Evolutionary conservation across 37 sponge, comb jelly and placozoan genomes (phyloP).

Genomic region (Diacarnus erythraeanus): DNA sequence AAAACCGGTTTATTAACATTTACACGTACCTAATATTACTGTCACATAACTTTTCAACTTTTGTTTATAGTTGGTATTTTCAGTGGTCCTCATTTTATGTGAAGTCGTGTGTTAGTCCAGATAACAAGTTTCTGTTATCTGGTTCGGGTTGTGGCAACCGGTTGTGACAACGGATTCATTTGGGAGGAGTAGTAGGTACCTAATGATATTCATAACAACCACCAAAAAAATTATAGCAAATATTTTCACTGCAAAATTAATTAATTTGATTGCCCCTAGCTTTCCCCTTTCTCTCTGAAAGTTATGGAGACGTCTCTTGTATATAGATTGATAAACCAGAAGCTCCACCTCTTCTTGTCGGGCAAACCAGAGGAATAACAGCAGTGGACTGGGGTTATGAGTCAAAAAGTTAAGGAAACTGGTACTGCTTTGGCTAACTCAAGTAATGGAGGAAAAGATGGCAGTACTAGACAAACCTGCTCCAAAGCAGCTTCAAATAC

Average conservation of each 20-base stretch:
- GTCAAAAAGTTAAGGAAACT: slow-evolving; percentile 2
- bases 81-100: slow-evolving; percentile 74
- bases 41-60: background rate
- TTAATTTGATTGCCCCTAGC: too few species aligned
- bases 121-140: slow-evolving; percentile 62
- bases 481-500: slow-evolving; percentile 51
- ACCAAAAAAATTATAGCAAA: background rate
- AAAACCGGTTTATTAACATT: slow-evolving; percentile 21
- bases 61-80: slow-evolving; percentile 14
- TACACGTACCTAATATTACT: background rate
- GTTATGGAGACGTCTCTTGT: background rate
- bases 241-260: background rate
- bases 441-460: slow-evolving; percentile 27
- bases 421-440: background rate
- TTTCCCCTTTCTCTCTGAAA: too few species aligned
- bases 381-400: slow-evolving; percentile 73
- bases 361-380: slow-evolving; percentile 70
- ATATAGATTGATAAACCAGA: slow-evolving; percentile 20
- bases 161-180: slow-evolving; percentile 62
- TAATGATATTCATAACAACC: too few species aligned
- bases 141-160: slow-evolving; percentile 57
- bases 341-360: slow-evolving; percentile 27
- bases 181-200: slow-evolving; percentile 43
- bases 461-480: slow-evolving; percentile 29
- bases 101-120: slow-evolving; percentile 59